phyloP scores from a whole-genome alignment of 1,140 invertebrate genomes.

The Heliconius hewitsoni region DNA sequence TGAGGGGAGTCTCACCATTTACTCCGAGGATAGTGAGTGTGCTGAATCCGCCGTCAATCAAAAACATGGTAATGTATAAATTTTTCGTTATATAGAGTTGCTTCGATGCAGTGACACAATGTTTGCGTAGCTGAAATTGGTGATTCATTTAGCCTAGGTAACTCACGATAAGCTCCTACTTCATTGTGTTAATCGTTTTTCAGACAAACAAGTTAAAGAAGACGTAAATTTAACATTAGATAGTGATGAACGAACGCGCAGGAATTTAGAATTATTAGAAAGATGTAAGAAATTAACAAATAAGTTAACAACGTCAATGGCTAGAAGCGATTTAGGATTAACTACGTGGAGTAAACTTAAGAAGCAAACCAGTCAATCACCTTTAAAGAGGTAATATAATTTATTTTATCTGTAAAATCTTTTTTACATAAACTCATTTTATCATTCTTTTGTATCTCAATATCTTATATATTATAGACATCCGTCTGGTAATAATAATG shows the following conservation, averaged over 20 bases:
- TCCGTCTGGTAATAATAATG: constrained; percentile 90
- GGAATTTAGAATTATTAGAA: constrained; percentile 80
- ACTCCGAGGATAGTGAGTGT: constrained; percentile 89
- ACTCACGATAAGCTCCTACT: constrained; percentile 52
- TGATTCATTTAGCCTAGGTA: constrained; percentile 48
- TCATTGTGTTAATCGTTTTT: constrained; percentile 54
- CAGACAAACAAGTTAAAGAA: constrained; percentile 77
- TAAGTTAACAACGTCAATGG: constrained; percentile 88
- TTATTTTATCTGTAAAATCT: not conserved
- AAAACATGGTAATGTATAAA: constrained; percentile 64
- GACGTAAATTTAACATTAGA: constrained; percentile 70
- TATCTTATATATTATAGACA: constrained; percentile 75
- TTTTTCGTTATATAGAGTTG: not conserved
- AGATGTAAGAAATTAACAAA: constrained; percentile 79
- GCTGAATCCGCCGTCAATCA: constrained; percentile 74
- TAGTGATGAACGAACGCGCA: constrained; percentile 80
- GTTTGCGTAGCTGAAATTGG: constrained; percentile 39
- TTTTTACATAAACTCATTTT: not conserved
- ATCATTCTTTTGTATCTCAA: not conserved
- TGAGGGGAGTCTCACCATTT: constrained; percentile 92
- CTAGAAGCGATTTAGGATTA: constrained; percentile 90
- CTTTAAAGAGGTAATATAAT: constrained; percentile 69
- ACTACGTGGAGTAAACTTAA: constrained; percentile 93
- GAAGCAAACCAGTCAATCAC: constrained; percentile 80
- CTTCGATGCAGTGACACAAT: constrained; percentile 47